A percentile compares a stretch with the other conserved stretches of the same genome.
Evolutionary conservation across 2,797 vertebrate genomes (phyloP).

Genomic region (Anisognathus igniventris): DNA sequence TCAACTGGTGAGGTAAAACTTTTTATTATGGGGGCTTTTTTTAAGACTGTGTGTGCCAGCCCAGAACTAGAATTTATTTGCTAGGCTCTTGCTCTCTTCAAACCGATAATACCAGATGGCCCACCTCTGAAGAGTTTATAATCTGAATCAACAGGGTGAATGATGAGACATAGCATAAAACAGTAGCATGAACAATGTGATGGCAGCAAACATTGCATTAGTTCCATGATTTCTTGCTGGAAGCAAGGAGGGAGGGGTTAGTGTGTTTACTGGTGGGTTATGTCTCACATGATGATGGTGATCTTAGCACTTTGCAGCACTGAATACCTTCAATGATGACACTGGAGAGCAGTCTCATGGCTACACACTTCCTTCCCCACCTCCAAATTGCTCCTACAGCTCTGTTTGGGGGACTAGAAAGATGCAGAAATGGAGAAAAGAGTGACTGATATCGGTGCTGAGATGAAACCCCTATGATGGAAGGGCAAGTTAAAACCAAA

Average conservation of each 20-base stretch:
- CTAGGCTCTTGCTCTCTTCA: neutral
- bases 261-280: neutral
- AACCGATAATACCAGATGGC: constrained; percentile 23
- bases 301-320: neutral
- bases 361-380: neutral
- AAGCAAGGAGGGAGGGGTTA: neutral
- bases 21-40: constrained; percentile 8
- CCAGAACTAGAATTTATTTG: neutral
- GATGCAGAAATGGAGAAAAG: neutral
- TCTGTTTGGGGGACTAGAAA: neutral
- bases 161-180: neutral
- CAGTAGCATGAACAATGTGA: constrained; percentile 22
- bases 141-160: constrained; percentile 26
- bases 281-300: neutral
- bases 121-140: neutral
- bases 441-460: neutral
- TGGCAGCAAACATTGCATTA: constrained; percentile 18
- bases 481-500: neutral
- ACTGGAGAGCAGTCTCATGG: neutral
- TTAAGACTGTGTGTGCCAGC: neutral
- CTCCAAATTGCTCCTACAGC: neutral
- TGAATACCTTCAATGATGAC: neutral
- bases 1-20: neutral
- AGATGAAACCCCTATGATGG: neutral
- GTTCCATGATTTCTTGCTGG: neutral